A percentile compares a stretch with the other conserved stretches of the same genome.
Evolutionary conservation across 1,140 invertebrate species (phyloP).

Genomic region (Colletes gigas): DNA sequence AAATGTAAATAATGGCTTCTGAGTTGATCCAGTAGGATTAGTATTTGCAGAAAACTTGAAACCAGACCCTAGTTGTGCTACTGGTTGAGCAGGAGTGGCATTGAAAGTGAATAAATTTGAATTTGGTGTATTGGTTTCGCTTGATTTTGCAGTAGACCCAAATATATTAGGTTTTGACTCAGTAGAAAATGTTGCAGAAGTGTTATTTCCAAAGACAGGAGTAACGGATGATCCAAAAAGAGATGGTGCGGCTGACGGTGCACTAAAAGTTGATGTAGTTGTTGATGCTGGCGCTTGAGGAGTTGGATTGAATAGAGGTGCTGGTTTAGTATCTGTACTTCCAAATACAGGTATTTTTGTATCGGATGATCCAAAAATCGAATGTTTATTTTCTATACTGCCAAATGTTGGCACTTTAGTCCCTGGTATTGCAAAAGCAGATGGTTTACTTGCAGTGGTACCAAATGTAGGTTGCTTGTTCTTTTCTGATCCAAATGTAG

Average conservation of each 20-base stretch:
- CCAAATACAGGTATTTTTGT: slow-evolving; percentile 59
- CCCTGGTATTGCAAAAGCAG: slow-evolving; percentile 36
- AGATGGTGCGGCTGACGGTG: slow-evolving; percentile 38
- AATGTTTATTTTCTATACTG: slow-evolving; percentile 56
- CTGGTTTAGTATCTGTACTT: slow-evolving; percentile 42
- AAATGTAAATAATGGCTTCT: slow-evolving; percentile 64
- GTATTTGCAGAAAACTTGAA: slow-evolving; percentile 63
- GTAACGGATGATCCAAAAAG: slow-evolving; percentile 40
- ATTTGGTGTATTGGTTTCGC: slow-evolving; percentile 41
- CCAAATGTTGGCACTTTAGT: slow-evolving; percentile 59
- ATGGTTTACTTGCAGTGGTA: slow-evolving; percentile 26
- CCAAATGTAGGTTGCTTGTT: slow-evolving; percentile 48
- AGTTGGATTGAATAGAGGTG: slow-evolving; percentile 51
- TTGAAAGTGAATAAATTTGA: slow-evolving; percentile 67
- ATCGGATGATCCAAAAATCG: slow-evolving; percentile 54
- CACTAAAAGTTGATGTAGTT: slow-evolving; percentile 9
- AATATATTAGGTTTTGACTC: slow-evolving; percentile 58
- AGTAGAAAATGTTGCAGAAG: slow-evolving; percentile 43
- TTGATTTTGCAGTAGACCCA: slow-evolving; percentile 49
- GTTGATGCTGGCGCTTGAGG: slow-evolving; percentile 17
- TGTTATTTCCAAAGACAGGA: slow-evolving; percentile 53
- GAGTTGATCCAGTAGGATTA: slow-evolving; percentile 30
- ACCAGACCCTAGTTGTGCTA: slow-evolving; percentile 40
- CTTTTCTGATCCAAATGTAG: slow-evolving; percentile 53
- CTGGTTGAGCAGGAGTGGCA: slow-evolving; percentile 42